A percentile compares a stretch with the other conserved stretches of the same genome.
Evolutionary conservation across 2,797 vertebrate species (phyloP).

Genomic region (Spinibarbus caldwelli): DNA sequence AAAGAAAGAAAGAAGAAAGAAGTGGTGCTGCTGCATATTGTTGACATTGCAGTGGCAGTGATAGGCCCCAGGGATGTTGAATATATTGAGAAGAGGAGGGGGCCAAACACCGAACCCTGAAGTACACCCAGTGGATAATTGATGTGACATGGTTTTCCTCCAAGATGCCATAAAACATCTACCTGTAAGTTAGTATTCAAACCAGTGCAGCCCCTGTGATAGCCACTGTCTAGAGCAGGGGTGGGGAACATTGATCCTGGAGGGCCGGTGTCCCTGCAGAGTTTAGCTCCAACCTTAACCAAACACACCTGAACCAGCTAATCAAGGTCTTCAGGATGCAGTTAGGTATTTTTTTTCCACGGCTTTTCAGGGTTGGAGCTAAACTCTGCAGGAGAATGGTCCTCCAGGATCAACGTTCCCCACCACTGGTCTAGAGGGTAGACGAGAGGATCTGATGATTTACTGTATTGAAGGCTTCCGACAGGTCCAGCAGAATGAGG

Average conservation of each 20-base stretch:
- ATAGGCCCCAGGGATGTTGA: background rate
- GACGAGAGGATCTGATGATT: background rate
- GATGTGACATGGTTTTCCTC: background rate
- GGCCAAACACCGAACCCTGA: background rate
- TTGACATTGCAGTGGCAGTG: background rate
- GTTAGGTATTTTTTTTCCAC: no score
- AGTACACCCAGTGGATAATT: background rate
- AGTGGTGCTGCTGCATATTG: background rate
- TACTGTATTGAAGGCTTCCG: background rate
- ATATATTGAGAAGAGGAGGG: slow-evolving; percentile 1
- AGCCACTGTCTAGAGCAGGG: background rate
- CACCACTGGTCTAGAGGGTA: no score
- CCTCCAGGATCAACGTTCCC: no score
- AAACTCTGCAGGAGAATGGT: no score
- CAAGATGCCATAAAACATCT: background rate
- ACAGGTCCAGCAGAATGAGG: background rate
- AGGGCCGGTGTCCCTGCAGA: no score
- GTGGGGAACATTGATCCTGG: no score
- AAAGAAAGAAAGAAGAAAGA: background rate
- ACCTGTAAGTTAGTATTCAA: background rate
- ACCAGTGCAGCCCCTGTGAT: background rate
- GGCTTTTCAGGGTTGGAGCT: no score
- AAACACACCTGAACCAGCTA: slow-evolving; percentile 63
- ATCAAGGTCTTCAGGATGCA: no score
- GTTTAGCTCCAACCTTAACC: no score